A percentile compares a stretch with the other conserved stretches of the same genome.
phyloP scores from a whole-genome alignment of 1,140 invertebrate species.

The Pinna nobilis region DNA sequence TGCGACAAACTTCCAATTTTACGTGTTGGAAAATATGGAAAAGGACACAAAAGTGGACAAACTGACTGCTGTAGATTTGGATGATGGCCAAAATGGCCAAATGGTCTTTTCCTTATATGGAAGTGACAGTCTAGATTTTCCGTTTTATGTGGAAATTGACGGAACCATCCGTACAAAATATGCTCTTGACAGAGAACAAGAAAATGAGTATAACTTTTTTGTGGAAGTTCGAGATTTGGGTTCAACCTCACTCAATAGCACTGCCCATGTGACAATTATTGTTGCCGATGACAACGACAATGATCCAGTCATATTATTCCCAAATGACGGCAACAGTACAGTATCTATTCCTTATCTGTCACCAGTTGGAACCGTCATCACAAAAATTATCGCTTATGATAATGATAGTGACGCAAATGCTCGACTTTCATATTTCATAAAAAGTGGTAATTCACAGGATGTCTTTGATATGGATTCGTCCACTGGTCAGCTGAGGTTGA shows the following conservation, averaged over 20 bases:
- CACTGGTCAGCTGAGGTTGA: conserved; percentile 53
- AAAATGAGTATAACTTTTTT: conserved; percentile 46
- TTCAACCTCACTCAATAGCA: conserved; percentile 82
- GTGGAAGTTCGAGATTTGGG: conserved; percentile 87
- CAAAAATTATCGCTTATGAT: conserved; percentile 82
- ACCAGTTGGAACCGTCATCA: conserved; percentile 47
- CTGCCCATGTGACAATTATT: conserved; percentile 82
- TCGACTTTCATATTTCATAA: conserved; percentile 88
- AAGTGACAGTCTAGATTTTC: conserved; percentile 49
- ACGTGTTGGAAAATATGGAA: conserved; percentile 59
- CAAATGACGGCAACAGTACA: conserved; percentile 55
- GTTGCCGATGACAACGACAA: conserved; percentile 88
- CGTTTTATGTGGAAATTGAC: conserved; percentile 32
- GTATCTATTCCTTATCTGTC: conserved; percentile 53
- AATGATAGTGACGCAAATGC: conserved; percentile 89
- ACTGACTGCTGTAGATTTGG: conserved; percentile 89
- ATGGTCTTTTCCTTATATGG: conserved; percentile 79
- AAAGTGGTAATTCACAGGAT: conserved; percentile 86
- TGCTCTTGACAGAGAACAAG: conserved; percentile 41
- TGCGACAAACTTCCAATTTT: conserved; percentile 65
- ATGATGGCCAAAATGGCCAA: conserved; percentile 83
- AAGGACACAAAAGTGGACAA: conserved; percentile 88
- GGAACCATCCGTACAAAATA: conserved; percentile 28
- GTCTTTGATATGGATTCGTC: conserved; percentile 77
- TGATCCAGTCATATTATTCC: conserved; percentile 84